Conservation (phyloP, 2,113 vertebrate genomes). For the Nothobranchius kuhntae region DNA sequence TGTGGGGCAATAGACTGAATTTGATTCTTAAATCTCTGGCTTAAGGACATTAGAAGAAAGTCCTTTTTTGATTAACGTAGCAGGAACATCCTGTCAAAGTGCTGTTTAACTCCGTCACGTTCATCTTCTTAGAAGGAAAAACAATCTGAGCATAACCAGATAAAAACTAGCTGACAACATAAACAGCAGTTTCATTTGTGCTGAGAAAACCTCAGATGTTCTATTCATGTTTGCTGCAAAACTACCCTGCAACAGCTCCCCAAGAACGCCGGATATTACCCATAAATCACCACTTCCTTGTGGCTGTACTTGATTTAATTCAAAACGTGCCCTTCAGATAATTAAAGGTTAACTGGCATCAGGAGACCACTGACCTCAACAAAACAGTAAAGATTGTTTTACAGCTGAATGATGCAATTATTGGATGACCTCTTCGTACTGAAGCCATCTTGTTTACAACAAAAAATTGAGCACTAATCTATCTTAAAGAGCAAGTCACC, state of each 20-base stretch:
- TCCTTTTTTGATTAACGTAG: constrained; percentile 1
- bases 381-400: no score
- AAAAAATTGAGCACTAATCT: no score
- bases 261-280: background rate
- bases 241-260: background rate
- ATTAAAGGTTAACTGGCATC: background rate
- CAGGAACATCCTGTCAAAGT: background rate
- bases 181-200: no score
- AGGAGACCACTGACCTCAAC: background rate
- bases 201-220: no score
- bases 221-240: no score
- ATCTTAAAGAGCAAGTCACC: no score
- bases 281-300: background rate
- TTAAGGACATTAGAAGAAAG: background rate
- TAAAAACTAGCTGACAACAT: no score
- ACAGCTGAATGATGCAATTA: no score
- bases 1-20: background rate
- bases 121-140: no score
- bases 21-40: background rate
- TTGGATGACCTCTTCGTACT: no score
- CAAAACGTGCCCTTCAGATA: background rate
- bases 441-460: no score
- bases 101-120: background rate
- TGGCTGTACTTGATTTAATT: background rate
- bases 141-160: no score